Evolutionary conservation across 1,140 invertebrate species (phyloP), one percentile per base, ranked within the genome.

Genomic region (Coptotermes formosanus): DNA sequence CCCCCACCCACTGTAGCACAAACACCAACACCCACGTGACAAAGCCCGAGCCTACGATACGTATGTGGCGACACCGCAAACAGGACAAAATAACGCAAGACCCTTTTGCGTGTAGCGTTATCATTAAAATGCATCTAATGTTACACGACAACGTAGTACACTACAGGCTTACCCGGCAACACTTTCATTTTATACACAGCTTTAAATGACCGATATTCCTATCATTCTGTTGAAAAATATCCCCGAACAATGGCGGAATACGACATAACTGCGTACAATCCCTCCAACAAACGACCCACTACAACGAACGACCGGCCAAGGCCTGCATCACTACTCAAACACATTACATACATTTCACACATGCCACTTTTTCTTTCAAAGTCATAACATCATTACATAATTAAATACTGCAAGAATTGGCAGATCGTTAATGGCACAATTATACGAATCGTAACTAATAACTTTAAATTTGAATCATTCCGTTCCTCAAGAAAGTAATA

Each of bases 291-390:
- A 86, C 86, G 83, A 86, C 59, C 86, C 25, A 83, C 44, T 55
- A 86, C 86, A 86, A 69, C 52, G 83, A 86, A 86, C 83, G 82
- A 86, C 86, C 86, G 86, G 86, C 86, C 86, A 86, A 86, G 81
- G 86, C 86, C 83, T 48, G 52, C 32, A 43, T 84, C 43, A 83
- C 81, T 83, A 83, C 86, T 52, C 44, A 30, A 44, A 45, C 83
- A 83, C 48, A 25, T 84, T 82, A 86, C 81, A 52, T 48, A 83
- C 83, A 83, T 48, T 59, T 52, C 45, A 52, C 48, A 32, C 25
- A 59, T 43, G n/a, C 45, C 44, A 86, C 3, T 38, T 30, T 16
- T 30, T 55, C 2, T 38, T 83, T 83, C n/a, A 84, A 86, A 82
- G 30, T 82, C 19, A 75, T 38, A 83, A 23, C 44, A 82, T n/a